These are phyloP conservation scores for Drosophila repleta DNA, from an alignment of 1,140 invertebrate genomes.

Conservation along the genomic window DNA sequence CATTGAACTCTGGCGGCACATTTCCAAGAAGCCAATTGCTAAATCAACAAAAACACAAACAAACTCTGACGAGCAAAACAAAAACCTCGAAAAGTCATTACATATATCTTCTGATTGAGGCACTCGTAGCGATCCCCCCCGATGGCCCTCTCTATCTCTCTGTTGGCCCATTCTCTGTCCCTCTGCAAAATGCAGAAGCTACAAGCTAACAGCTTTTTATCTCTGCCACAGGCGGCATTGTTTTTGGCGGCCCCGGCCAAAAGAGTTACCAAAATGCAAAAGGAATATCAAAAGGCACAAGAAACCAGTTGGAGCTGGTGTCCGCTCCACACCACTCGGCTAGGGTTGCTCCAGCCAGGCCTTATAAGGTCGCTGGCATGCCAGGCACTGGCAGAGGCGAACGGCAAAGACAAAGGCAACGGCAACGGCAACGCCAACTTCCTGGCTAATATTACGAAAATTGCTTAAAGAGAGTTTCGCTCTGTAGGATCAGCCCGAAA, in stretches of 20 bases:
- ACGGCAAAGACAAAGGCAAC: conserved; percentile 10
- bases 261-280: conserved; percentile 38
- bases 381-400: conserved; percentile 36
- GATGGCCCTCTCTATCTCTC: background rate
- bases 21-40: conserved; percentile 80
- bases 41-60: conserved; percentile 68
- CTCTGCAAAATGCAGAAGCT: conserved; percentile 79
- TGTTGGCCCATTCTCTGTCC: background rate
- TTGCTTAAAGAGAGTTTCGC: conserved; percentile 62
- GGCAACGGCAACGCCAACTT: conserved; percentile 55
- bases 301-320: conserved; percentile 48
- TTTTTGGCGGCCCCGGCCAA: conserved; percentile 55
- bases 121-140: conserved; percentile 8
- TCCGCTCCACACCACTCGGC: conserved; percentile 31
- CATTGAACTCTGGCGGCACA: conserved; percentile 66
- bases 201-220: conserved; percentile 83
- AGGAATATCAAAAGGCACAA: conserved; percentile 28
- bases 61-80: conserved; percentile 69
- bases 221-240: conserved; percentile 74
- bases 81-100: conserved; percentile 80
- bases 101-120: conserved; percentile 68
- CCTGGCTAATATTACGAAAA: conserved; percentile 82
- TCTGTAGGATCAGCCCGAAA: conserved; percentile 58
- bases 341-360: conserved; percentile 30
- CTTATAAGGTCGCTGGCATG: conserved; percentile 78